phyloP scores from a whole-genome alignment of 2,888 invertebrate genomes.

The Ochropleura leucogaster region DNA sequence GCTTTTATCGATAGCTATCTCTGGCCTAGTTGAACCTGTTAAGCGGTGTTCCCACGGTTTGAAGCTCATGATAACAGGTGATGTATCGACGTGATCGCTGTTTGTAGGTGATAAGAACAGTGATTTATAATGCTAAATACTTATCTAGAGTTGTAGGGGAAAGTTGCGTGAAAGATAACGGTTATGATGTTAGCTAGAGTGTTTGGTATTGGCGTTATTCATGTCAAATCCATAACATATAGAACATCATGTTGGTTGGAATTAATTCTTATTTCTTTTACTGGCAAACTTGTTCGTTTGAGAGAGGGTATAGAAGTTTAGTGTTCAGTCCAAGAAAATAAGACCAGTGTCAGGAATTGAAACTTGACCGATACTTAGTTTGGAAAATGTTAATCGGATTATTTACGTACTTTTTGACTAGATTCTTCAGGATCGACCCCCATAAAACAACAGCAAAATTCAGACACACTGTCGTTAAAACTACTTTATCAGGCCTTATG shows the following conservation, averaged over 20 bases:
- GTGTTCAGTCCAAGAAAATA: background rate
- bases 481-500: background rate
- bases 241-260: no score
- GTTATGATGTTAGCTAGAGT: background rate
- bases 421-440: background rate
- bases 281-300: background rate
- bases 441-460: background rate
- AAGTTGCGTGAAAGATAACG: constrained; percentile 51
- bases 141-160: constrained; percentile 55
- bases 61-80: constrained; percentile 65
- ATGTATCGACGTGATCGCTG: constrained; percentile 67
- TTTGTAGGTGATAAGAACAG: constrained; percentile 62
- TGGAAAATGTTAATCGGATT: background rate
- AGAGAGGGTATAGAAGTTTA: background rate
- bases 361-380: background rate
- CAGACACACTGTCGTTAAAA: background rate
- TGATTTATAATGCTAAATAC: constrained; percentile 62
- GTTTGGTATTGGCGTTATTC: background rate
- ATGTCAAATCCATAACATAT: background rate
- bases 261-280: no score
- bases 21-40: constrained; percentile 47
- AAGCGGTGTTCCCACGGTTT: constrained; percentile 68
- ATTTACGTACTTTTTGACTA: background rate
- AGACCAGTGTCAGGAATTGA: background rate
- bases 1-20: constrained; percentile 47